Conservation (phyloP, 2,797 vertebrate genomes). For the Microchirus variegatus region DNA sequence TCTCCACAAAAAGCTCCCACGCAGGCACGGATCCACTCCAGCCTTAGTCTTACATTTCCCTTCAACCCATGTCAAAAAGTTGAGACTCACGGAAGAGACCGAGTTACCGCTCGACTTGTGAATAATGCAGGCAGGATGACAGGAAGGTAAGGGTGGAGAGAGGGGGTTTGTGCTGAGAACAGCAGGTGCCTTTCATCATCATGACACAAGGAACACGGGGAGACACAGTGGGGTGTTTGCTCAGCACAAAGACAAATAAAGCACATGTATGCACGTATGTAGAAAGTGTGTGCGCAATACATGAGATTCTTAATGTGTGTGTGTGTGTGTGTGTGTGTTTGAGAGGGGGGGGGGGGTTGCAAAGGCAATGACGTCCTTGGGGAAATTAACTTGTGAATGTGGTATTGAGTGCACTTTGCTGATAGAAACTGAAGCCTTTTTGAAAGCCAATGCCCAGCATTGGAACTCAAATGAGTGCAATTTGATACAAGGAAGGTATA, state of each 20-base stretch:
- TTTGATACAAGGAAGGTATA: constrained; percentile 32
- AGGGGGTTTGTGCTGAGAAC: constrained; percentile 73
- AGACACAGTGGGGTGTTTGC: constrained; percentile 61
- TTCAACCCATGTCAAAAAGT: constrained; percentile 40
- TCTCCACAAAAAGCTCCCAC: constrained; percentile 21
- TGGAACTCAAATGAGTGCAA: constrained; percentile 38
- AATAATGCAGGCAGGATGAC: constrained; percentile 75
- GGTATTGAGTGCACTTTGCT: constrained; percentile 61
- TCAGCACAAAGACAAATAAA: constrained; percentile 68
- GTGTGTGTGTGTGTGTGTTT: constrained; percentile 2
- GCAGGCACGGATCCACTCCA: constrained; percentile 12
- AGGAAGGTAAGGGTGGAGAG: constrained; percentile 55
- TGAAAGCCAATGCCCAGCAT: constrained; percentile 35
- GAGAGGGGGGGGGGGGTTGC: not conserved
- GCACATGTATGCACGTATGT: constrained; percentile 51
- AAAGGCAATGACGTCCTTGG: constrained; percentile 48
- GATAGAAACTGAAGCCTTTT: constrained; percentile 46
- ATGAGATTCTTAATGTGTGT: not conserved
- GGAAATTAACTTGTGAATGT: constrained; percentile 70
- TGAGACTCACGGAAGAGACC: constrained; percentile 36
- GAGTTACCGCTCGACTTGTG: constrained; percentile 61
- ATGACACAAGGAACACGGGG: constrained; percentile 67
- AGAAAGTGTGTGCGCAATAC: constrained; percentile 5
- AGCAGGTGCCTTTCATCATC: constrained; percentile 76
- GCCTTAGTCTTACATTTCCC: constrained; percentile 37